These are phyloP conservation scores for Notarius quadriscutis DNA, from an alignment of 2,113 vertebrate species.

Conservation along the genomic window DNA sequence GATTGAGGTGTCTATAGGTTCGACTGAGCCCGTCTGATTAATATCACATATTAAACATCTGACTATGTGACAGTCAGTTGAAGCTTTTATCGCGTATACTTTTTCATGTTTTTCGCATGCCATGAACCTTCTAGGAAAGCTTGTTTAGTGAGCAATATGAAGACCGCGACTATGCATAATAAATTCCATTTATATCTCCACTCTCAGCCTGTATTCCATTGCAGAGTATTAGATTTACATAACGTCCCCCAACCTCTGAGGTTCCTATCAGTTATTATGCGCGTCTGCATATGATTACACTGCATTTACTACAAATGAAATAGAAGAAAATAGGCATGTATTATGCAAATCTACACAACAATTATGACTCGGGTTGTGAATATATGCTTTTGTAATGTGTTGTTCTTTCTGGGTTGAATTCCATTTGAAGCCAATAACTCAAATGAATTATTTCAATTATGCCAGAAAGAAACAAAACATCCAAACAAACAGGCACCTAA, in stretches of 20 bases:
- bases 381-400: constrained; percentile 1
- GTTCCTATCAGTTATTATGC: constrained; percentile 36
- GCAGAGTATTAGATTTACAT: constrained; percentile 42
- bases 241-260: constrained; percentile 16
- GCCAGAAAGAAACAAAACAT: neutral
- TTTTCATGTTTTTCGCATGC: constrained; percentile 28
- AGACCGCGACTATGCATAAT: neutral
- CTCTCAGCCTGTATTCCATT: constrained; percentile 17
- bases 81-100: constrained; percentile 23
- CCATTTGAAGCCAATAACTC: constrained; percentile 8
- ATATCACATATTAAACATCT: constrained; percentile 61
- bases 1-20: constrained; percentile 62
- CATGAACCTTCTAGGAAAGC: constrained; percentile 16
- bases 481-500: neutral
- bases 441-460: neutral
- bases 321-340: constrained; percentile 3
- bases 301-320: constrained; percentile 22
- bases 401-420: constrained; percentile 15
- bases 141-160: constrained; percentile 36
- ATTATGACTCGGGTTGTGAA: constrained; percentile 18
- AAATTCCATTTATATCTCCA: constrained; percentile 22
- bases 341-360: constrained; percentile 28
- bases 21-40: constrained; percentile 61
- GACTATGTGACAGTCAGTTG: constrained; percentile 21
- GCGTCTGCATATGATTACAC: constrained; percentile 20